Conservation (phyloP, 1,140 invertebrate species). For the Panonychus citri region DNA sequence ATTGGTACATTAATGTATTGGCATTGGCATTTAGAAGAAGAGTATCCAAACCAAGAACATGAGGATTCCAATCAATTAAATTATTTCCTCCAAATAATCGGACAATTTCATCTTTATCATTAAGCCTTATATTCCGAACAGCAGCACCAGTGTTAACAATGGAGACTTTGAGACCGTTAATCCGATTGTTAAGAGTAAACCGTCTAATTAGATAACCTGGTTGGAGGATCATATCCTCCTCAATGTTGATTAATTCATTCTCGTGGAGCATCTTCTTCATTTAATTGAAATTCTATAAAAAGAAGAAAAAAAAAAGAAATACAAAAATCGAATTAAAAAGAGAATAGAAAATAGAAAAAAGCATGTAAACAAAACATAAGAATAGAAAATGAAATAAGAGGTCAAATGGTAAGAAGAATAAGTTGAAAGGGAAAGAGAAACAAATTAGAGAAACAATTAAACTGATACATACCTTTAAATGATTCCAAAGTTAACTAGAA, state of each 20-base stretch:
- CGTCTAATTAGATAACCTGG: not conserved
- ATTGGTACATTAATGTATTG: constrained; percentile 2
- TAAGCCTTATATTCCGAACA: not conserved
- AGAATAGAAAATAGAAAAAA: no score
- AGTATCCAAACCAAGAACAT: constrained; percentile 6
- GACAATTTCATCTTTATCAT: constrained; percentile 6
- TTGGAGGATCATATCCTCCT: constrained; percentile 7
- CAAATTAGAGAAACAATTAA: no score
- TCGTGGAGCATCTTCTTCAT: constrained; percentile 7
- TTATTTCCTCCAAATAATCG: not conserved
- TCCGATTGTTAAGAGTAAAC: constrained; percentile 8
- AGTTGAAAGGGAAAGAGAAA: no score
- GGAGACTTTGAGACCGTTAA: not conserved
- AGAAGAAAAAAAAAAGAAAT: no score
- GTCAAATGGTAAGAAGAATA: no score
- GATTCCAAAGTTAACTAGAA: no score
- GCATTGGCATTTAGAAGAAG: not conserved
- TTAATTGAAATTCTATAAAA: no score
- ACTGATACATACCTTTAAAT: no score
- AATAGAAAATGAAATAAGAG: no score
- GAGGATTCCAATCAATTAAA: not conserved
- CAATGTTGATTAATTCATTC: constrained; percentile 9
- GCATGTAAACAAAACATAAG: no score
- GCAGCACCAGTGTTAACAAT: constrained; percentile 1
- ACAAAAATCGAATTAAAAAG: no score